Evolutionary conservation across 1,140 invertebrate genomes (phyloP), one percentile per base, ranked within the genome.

Genomic region (Sycophaga agraensis): DNA sequence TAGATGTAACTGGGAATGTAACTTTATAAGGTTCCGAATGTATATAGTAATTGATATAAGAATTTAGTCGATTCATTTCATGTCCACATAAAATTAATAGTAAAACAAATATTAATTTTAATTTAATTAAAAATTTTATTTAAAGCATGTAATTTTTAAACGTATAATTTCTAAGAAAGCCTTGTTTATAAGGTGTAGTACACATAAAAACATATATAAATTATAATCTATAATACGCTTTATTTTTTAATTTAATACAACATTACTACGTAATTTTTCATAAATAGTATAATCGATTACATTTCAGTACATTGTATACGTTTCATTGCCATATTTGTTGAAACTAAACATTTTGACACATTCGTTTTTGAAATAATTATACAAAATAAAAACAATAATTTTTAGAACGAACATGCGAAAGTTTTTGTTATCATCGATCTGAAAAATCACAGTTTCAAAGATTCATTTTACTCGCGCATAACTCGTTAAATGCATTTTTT

Each of bases 91-190:
- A n/a, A n/a, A n/a, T n/a, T n/a, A n/a, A n/a, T n/a, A n/a, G n/a
- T n/a, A n/a, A n/a, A n/a, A n/a, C n/a, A n/a, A n/a, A n/a, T n/a
- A n/a, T n/a, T n/a, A n/a, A n/a, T n/a, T n/a, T n/a, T n/a, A n/a
- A n/a, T n/a, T n/a, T n/a, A n/a, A n/a, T n/a, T n/a, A n/a, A n/a
- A n/a, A n/a, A n/a, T 28, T 59, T 59, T 59, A 51, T 59, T 59
- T 1, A n/a, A 59, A 58, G 56, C 45, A 35, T n/a, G 1, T 24
- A 46, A 46, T 8, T 24, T 59, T 43, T 11, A 14, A 43, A 9
- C 37, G 51, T 35, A 43, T 45, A 50, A 35, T 35, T 51, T 51
- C 8, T 49, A 28, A 49, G 3, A 43, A 59, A 31, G 49, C 39
- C 51, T 59, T 17, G 43, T 31, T 50, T 48, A 50, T 28, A 40